These are phyloP conservation scores for Beris morrisii DNA, from an alignment of 2,888 invertebrate species.

Conservation along the genomic window DNA sequence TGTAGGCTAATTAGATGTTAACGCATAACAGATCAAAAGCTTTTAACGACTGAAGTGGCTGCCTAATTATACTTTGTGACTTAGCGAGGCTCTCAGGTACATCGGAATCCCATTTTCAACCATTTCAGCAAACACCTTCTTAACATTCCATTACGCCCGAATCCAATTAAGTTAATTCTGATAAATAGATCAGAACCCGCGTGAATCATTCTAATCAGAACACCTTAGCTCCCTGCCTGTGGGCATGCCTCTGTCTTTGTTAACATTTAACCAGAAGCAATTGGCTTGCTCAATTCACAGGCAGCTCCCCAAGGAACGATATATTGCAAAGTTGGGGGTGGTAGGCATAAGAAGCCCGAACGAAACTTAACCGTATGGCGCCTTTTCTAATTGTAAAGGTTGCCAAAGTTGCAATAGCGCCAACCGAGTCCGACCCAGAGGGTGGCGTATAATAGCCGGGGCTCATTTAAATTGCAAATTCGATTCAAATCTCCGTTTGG, in stretches of 20 bases:
- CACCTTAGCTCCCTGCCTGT: not conserved
- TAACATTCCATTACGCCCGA: slow-evolving; percentile 37
- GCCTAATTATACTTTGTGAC: too few species aligned
- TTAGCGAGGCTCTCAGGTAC: not conserved
- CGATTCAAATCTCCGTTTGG: slow-evolving; percentile 24
- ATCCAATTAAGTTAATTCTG: slow-evolving; percentile 38
- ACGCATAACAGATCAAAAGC: too few species aligned
- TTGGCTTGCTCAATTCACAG: slow-evolving; percentile 7
- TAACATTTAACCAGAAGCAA: slow-evolving; percentile 16
- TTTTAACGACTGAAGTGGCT: too few species aligned
- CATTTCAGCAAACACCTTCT: slow-evolving; percentile 24
- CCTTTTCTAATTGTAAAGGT: not conserved
- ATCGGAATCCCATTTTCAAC: slow-evolving; percentile 20
- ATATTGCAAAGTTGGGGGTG: slow-evolving; percentile 5
- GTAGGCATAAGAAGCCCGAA: not conserved
- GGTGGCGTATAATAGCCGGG: too few species aligned
- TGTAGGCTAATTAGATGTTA: not conserved
- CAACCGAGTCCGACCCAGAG: too few species aligned
- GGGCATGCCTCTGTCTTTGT: not conserved
- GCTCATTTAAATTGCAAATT: slow-evolving; percentile 37
- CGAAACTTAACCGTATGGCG: not conserved
- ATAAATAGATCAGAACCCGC: slow-evolving; percentile 36
- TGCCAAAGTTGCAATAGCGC: too few species aligned
- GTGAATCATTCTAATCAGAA: slow-evolving; percentile 38
- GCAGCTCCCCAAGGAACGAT: slow-evolving; percentile 19